Base-by-base conservation (phyloP, 2,888 invertebrate genomes). In the Pherbina coryleti region DNA sequence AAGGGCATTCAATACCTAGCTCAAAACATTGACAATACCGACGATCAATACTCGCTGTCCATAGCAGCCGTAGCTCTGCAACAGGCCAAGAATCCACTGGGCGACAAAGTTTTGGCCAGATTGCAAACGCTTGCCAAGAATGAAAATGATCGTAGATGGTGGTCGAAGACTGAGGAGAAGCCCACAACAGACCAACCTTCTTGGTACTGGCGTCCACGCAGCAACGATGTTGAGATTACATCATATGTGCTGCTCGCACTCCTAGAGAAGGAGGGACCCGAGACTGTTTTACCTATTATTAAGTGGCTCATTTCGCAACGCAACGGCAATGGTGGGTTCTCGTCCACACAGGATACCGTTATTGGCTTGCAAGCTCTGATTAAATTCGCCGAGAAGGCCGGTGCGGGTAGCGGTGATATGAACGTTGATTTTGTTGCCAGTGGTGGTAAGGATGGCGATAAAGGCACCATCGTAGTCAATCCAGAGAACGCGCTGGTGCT, bases 241-340 rank as follows among this genome's bases (percentile, higher is more conserved):
- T 93, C 98, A 0, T 98, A 98, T 89, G 95, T 94, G 0, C 90
- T 98, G 76, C 91, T 97, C 76, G 93, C 96, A 0, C 85, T 93
- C 17, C 91, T 92, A 76, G 89, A 89, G 4, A 90, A 90, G 77
- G 82, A 81, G 71, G 31, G 64, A 37, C 84, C 86, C 3, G 86
- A 86, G 34, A 81, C 82, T 25, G 72, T 84, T 0, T 77, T 93
- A 64, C 92, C 92, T 11, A 93, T 94, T 2, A 91, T 94, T 0
- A 92, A 93, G 76, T 96, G 96, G 95, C 90, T 96, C 69, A 91
- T 93, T 7, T 91, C 93, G 2, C 93, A 95, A 84, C 90, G 94
- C 60, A 92, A 93, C 78, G 90, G 92, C 4, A 89, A 92, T 3
- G 96, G 96, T 3, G 95, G 95, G 1, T 95, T 95, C 84, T 88